Evolutionary conservation across 2,797 vertebrate species (phyloP).

Genomic region (Podargus strigoides): DNA sequence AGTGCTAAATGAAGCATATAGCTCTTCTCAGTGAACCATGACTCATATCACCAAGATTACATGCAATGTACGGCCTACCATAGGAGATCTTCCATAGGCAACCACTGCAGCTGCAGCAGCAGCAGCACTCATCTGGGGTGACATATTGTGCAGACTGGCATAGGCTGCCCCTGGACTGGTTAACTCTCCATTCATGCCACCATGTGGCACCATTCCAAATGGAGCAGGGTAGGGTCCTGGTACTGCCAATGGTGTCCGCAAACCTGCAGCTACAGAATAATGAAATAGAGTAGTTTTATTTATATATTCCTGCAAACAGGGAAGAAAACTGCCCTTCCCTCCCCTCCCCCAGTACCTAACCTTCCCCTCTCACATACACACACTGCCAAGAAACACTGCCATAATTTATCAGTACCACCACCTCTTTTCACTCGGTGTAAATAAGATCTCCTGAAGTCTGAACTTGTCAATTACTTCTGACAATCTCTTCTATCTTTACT

Average conservation of each 20-base stretch:
- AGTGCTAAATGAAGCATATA: background rate
- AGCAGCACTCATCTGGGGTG: constrained; percentile 92
- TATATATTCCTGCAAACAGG: background rate
- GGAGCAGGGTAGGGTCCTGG: constrained; percentile 88
- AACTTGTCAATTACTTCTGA: constrained; percentile 2
- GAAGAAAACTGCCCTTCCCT: background rate
- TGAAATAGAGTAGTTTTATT: background rate
- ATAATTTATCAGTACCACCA: background rate
- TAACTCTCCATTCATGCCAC: constrained; percentile 91
- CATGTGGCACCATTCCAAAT: constrained; percentile 90
- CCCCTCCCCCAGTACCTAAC: background rate
- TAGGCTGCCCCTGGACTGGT: constrained; percentile 87
- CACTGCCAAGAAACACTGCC: background rate
- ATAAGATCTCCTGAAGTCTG: background rate
- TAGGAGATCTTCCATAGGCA: constrained; percentile 90
- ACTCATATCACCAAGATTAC: background rate
- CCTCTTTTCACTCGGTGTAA: constrained; percentile 3
- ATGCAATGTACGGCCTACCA: constrained; percentile 76
- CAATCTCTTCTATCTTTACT: background rate
- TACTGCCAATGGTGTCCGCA: constrained; percentile 88
- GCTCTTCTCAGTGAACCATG: background rate
- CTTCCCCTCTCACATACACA: background rate
- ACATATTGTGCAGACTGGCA: constrained; percentile 92
- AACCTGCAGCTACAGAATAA: constrained; percentile 80
- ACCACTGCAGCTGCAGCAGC: constrained; percentile 86